Conservation (phyloP, 2,888 invertebrate genomes). For the Noctua comes region DNA sequence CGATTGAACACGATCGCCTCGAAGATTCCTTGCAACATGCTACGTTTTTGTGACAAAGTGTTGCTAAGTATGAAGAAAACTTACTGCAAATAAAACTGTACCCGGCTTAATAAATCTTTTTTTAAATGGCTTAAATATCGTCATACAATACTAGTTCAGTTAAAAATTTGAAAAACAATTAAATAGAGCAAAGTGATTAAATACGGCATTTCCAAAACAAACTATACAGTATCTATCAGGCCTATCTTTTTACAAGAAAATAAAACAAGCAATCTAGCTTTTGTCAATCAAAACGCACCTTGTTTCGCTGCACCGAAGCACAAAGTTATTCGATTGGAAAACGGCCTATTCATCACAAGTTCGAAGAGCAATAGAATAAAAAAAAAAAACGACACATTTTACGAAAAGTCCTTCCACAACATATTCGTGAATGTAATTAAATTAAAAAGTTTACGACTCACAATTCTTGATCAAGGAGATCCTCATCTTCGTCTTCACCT, state of each 20-base stretch:
- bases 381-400: neutral
- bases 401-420: neutral
- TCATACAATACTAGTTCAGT: neutral
- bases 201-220: too few species aligned
- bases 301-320: neutral
- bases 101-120: too few species aligned
- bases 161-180: neutral
- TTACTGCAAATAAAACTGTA: neutral
- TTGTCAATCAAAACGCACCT: neutral
- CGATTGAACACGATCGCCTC: neutral
- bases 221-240: too few species aligned
- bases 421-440: neutral
- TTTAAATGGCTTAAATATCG: neutral
- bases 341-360: neutral
- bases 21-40: neutral
- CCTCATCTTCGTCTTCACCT: conserved; percentile 74
- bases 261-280: neutral
- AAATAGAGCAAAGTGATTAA: neutral
- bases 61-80: neutral
- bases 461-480: conserved; percentile 57
- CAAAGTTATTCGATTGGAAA: neutral
- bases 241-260: neutral
- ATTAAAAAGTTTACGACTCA: conserved; percentile 22
- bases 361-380: neutral
- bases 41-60: neutral